Evolutionary conservation across 2,113 vertebrate genomes (phyloP), one percentile per base, ranked within the genome.

Genomic region (Pachycephala philippinensis): DNA sequence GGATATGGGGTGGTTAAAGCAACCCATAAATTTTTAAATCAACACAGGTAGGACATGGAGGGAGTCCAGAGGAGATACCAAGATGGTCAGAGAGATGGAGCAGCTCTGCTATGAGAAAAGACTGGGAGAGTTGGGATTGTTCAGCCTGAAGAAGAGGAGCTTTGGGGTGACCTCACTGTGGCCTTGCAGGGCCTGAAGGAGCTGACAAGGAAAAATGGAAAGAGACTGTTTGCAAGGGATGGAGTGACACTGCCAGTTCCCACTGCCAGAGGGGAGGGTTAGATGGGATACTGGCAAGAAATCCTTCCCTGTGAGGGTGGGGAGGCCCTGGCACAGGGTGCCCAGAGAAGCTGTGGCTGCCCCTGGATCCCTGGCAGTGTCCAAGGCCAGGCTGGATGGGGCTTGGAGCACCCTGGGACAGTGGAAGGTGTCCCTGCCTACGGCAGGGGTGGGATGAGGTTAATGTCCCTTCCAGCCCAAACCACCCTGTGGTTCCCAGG

Each of bases 351-450:
- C 63, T 61, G 61, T 40, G 70, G 47, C 54, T 83, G 54, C 26
- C 20, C n/a, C 78, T 82, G 42, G 28, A 59, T n/a, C 53, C 39
- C 45, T 60, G 70, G 10, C 0, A 69, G 63, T 5, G 5, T 20
- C 2, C 71, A 4, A 56, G 63, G 21, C 63, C 47, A 49, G 63
- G 40, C 0, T 54, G 39, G 39, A 60, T 0, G 0, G 52, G 15
- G 9, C 20, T 66, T 17, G 53, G 18, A 42, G 12, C 26, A 23
- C 0, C 10, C 26, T 69, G 54, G 54, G 17, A 0, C 1, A 2
- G 30, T 10, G 30, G 30, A 6, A 76, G 6, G 16, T 42, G 60
- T 35, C 26, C 65, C 65, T 64, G 49, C 20, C 71, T 20, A 22
- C 20, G 27, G 18, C 56, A 63, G 26, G 28, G 30, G 22, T 23